Conservation (phyloP, 2,113 vertebrate species). For the Nanger granti region DNA sequence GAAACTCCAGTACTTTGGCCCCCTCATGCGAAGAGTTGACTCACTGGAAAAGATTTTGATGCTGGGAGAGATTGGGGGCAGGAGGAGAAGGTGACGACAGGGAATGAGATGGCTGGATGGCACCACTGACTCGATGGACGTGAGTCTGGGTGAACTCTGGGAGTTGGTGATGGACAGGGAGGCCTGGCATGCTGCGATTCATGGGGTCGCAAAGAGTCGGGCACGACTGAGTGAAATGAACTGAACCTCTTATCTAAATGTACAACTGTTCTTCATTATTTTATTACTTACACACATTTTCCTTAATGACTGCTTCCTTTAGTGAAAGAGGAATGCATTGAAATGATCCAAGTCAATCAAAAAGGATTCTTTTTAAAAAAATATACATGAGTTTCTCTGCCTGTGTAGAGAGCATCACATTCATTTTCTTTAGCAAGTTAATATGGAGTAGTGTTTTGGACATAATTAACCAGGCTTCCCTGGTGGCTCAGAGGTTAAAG, state of each 20-base stretch:
- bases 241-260: not conserved
- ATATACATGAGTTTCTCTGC: not conserved
- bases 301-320: not conserved
- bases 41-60: no score
- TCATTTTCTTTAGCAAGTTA: not conserved
- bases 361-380: not conserved
- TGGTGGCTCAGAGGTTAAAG: not conserved
- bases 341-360: not conserved
- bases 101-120: no score
- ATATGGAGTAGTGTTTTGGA: not conserved
- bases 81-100: no score
- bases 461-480: not conserved
- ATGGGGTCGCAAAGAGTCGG: no score
- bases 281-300: conserved; percentile 18
- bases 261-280: not conserved
- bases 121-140: no score
- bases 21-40: no score
- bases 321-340: not conserved
- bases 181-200: no score
- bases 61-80: no score
- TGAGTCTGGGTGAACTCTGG: no score
- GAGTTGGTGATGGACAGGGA: no score
- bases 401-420: not conserved
- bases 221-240: no score
- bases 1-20: no score